These are phyloP conservation scores for Crotalus viridis DNA, from an alignment of 2,113 vertebrate genomes.

Conservation along the genomic window DNA sequence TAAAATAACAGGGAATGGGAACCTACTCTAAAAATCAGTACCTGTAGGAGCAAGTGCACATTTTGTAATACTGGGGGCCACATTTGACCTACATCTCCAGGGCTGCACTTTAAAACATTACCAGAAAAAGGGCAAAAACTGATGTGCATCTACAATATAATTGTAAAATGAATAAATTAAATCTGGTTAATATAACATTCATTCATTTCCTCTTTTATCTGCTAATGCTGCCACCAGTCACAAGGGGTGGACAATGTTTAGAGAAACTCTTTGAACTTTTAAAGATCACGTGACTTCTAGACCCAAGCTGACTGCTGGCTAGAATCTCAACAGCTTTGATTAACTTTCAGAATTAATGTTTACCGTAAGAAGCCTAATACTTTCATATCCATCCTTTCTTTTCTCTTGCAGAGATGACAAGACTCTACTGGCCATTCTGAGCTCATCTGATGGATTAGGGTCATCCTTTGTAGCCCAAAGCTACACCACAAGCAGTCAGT, in stretches of 20 bases:
- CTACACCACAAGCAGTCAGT: not conserved
- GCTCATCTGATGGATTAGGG: not conserved
- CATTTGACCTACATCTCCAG: not conserved
- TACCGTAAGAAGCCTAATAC: too few relatives aligned
- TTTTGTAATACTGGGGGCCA: not conserved
- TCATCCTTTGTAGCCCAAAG: not conserved
- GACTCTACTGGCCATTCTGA: not conserved
- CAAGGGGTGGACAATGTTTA: not conserved
- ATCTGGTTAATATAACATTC: not conserved
- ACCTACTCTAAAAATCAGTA: not conserved
- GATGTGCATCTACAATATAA: not conserved
- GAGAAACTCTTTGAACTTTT: not conserved
- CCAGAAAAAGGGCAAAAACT: not conserved
- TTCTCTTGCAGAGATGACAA: not conserved
- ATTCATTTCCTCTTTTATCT: not conserved
- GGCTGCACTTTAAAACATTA: not conserved
- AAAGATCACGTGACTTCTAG: not conserved
- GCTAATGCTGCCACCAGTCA: not conserved
- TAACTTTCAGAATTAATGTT: not conserved
- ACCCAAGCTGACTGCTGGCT: not conserved
- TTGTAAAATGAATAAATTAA: not conserved
- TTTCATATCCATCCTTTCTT: not conserved
- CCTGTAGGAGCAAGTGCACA: not conserved
- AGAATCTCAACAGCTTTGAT: not conserved
- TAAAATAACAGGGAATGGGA: not conserved